phyloP scores from a whole-genome alignment of 2,888 invertebrate species.

The Drosophila mulleri region DNA sequence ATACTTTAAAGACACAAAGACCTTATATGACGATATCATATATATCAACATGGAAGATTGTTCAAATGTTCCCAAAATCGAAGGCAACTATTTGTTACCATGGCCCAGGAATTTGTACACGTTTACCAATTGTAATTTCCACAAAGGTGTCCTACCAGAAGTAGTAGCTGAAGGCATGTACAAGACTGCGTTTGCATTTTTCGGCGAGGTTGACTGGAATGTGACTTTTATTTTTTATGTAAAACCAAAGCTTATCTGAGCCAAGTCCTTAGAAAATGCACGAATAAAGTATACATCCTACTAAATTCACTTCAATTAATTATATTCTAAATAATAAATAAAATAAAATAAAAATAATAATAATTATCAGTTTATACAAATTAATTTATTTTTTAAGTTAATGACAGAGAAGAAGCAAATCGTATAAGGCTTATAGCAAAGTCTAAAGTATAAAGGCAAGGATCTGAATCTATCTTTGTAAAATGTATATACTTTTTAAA shows the following conservation, averaged over 20 bases:
- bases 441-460: too few species aligned
- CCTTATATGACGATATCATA: background rate
- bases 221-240: background rate
- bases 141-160: slow-evolving; percentile 4
- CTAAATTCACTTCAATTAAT: too few species aligned
- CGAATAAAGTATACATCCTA: background rate
- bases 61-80: background rate
- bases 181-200: background rate
- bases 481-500: too few species aligned
- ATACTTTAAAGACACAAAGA: background rate
- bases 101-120: background rate
- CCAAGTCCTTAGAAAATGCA: background rate
- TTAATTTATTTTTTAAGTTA: too few species aligned
- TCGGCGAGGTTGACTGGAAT: background rate
- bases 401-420: too few species aligned
- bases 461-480: too few species aligned
- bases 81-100: background rate
- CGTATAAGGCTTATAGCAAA: too few species aligned
- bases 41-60: background rate
- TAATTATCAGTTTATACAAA: too few species aligned
- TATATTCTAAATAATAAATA: too few species aligned
- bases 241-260: background rate
- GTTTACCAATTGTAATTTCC: background rate
- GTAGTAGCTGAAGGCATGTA: background rate
- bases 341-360: too few species aligned